Evolutionary conservation across 2,888 invertebrate genomes (phyloP), one percentile per base, ranked within the genome.

Genomic region (Pachydiplax longipennis): DNA sequence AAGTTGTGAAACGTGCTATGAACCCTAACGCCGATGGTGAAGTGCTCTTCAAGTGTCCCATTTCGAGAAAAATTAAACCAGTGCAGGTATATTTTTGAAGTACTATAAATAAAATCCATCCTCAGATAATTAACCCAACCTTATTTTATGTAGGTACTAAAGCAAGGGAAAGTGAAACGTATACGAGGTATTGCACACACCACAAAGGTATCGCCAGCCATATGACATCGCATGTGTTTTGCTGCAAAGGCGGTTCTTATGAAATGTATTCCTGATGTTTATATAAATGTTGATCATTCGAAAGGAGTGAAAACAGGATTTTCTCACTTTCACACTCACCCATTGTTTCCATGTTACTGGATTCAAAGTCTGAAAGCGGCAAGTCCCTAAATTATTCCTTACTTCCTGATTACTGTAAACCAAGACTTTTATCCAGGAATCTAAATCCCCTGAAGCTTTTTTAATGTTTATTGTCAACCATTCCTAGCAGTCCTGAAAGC

Each of bases 11-110:
- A 92, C 95, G 97, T 93, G 98, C 97, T 4, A 96, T 98, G 81
- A 96, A 97, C 35, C 99, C 99, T 0, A 95, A 97, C 0, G 99
- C 99, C 4, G 99, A 99, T 0, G 99, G 99, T 0, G 98, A 98
- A 94, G 95, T 99, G 13, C 94, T 96, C 35, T 99, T 99, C 93
- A 96, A 96, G 91, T 99, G 99, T 93, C 99, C 99, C 0, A 96
- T 98, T 37, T 95, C 97, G 91, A 97, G 97, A 92, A 96, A 97
- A 92, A 94, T 99, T 37, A 95, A 97, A 48, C 97, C 99, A 0
- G 94, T 99, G 90, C 97, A 96, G 93, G 95, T 95, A 53, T 53
- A 53, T 6, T 18, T 53, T 53, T 15, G 15, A 8, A 44, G 44
- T 40, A 53, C 15, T 44, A 1, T 15, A 90, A 22, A 80, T 18